Evolutionary conservation across 2,113 vertebrate species (phyloP).

Genomic region (Deroptyus accipitrinus): DNA sequence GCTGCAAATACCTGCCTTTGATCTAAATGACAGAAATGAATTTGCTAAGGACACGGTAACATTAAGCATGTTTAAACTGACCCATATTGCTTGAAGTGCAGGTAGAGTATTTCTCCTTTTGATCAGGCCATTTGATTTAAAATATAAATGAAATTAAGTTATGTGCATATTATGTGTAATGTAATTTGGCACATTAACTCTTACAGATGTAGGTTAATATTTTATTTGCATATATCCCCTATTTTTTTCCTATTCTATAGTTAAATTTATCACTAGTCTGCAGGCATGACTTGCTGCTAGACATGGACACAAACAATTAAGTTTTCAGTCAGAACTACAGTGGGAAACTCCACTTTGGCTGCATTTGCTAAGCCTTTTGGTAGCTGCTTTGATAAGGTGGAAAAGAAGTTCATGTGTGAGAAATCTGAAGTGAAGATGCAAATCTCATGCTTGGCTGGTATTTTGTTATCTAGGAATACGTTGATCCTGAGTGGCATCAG

Average conservation of each 20-base stretch:
- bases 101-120: slow-evolving; percentile 57
- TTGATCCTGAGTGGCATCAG: slow-evolving; percentile 50
- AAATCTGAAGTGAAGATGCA: slow-evolving; percentile 70
- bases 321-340: slow-evolving; percentile 54
- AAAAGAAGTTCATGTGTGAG: slow-evolving; percentile 40
- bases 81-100: slow-evolving; percentile 52
- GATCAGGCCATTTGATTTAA: slow-evolving; percentile 58
- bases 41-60: slow-evolving; percentile 39
- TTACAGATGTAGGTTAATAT: slow-evolving; percentile 56
- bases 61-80: slow-evolving; percentile 67
- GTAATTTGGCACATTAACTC: slow-evolving; percentile 57
- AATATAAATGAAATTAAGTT: slow-evolving; percentile 64
- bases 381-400: slow-evolving; percentile 60
- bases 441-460: slow-evolving; percentile 55
- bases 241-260: slow-evolving; percentile 38
- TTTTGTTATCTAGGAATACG: slow-evolving; percentile 62
- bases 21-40: slow-evolving; percentile 73
- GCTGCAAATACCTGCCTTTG: slow-evolving; percentile 59
- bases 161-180: slow-evolving; percentile 10
- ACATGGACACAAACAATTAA: slow-evolving; percentile 59
- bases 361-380: slow-evolving; percentile 54
- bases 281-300: slow-evolving; percentile 61
- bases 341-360: slow-evolving; percentile 33
- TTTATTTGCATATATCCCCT: slow-evolving; percentile 62
- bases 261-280: slow-evolving; percentile 67